Base-by-base conservation (phyloP, 1,140 invertebrate species). In the Dendrolimus punctatus region DNA sequence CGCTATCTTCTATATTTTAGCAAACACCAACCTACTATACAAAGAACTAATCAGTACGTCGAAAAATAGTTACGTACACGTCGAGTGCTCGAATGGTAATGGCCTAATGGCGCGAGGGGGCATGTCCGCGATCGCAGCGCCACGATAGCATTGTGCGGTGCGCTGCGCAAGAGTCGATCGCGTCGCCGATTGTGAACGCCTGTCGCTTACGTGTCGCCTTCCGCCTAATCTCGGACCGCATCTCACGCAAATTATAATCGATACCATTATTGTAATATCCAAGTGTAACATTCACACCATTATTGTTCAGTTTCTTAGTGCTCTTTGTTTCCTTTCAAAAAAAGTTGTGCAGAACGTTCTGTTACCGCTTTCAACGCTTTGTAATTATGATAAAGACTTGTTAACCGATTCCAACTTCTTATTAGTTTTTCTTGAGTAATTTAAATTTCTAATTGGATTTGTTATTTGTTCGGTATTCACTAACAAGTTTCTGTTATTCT, bases 241-340 rank as follows among this genome's bases (percentile, higher is more conserved):
- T 85, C 80, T 77, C 80, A 85, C 82, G 82, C 82, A 85, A 85
- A 85, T 85, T 85, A 85, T 85, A 82, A 85, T 80, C 82, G 82
- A 85, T 84, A 82, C 79, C 80, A 85, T 84, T 85, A 85, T 85
- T 84, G 80, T 84, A 82, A 82, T 76, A 80, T 74, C 71, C 66
- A 60, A 80, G 60, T 75, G 71, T 71, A 77, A 82, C 76, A 80
- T 76, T 82, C 72, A 69, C 75, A 71, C 66, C 69, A 71, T 79
- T 76, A 85, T 82, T 85, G 78, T 85, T 75, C 68, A 58, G 66
- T 75, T 71, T 71, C 70, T 69, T 67, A 56, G 55, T 37, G 49
- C 57, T 60, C 60, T 61, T 71, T 70, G 60, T 66, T 66, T 49
- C n/a, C 23, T 23, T 23, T 23, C 1, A 23, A 23, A 51, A 40